Conservation (phyloP, 2,113 vertebrate species). For the Pteropus alecto region DNA sequence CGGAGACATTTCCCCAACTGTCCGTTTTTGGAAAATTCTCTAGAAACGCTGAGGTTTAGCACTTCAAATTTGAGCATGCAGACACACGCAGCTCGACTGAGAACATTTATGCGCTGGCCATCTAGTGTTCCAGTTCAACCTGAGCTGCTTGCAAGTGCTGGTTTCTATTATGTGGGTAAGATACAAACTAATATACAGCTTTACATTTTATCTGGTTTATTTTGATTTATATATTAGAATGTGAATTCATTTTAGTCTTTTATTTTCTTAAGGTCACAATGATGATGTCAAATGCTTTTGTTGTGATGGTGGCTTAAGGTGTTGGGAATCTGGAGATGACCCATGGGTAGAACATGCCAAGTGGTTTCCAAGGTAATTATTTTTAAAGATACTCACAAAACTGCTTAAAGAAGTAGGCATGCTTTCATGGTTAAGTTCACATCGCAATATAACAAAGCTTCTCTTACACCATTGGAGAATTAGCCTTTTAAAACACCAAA, state of each 20-base stretch:
- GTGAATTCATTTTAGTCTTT: not conserved
- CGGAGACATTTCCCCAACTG: conserved; percentile 95
- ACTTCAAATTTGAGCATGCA: conserved; percentile 96
- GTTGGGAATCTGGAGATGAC: conserved; percentile 98
- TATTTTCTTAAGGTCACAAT: conserved; percentile 87
- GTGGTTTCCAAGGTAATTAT: conserved; percentile 96
- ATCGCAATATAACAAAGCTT: not conserved
- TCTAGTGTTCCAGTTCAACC: conserved; percentile 92
- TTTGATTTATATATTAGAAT: not conserved
- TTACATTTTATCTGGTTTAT: not conserved
- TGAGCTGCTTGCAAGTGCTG: conserved; percentile 94
- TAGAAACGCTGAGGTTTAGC: conserved; percentile 82
- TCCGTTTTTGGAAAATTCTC: conserved; percentile 88
- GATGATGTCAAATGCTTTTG: conserved; percentile 99
- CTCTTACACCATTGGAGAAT: not conserved
- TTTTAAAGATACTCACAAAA: not conserved
- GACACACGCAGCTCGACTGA: conserved; percentile 89
- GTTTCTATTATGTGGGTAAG: conserved; percentile 98
- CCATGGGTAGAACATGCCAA: conserved; percentile 98
- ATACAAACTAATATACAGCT: not conserved
- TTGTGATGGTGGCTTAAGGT: conserved; percentile 96
- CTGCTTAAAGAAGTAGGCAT: not conserved
- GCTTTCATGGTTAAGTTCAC: not conserved
- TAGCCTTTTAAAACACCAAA: not conserved
- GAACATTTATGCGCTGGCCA: conserved; percentile 95